Evolutionary conservation across 2,113 vertebrate genomes (phyloP), one percentile per base, ranked within the genome.

Genomic region (Pollachius pollachius): DNA sequence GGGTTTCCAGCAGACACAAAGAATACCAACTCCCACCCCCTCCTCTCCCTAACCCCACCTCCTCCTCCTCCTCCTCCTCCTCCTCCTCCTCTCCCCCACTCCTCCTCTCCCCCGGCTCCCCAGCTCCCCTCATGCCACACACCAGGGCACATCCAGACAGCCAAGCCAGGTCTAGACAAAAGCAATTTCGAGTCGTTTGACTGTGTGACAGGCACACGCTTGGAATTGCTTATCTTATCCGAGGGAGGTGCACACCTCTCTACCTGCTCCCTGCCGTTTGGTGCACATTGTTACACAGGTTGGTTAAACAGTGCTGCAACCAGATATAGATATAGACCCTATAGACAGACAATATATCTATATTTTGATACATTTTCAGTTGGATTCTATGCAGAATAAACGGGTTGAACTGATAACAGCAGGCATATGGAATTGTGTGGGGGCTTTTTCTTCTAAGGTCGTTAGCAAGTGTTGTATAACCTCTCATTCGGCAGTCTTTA

Each of bases 141-240:
- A 88, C 85, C 84, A 84, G 87, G 85, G 86, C 85, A 88, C 85
- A 84, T 82, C 83, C 64, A 86, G 89, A 90, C 87, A 86, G 83
- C 79, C 67, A 75, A 74, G 85, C 81, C 73, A 69, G 64, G 82
- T 87, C 85, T 86, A 89, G 87, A 86, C 88, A 84, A 83, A 88
- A 89, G 85, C 85, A 83, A 89, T 89, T 89, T 87, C 84, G 85
- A 84, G 80, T 81, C 73, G 85, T 88, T 87, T 87, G 79, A 78
- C 76, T 75, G 79, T 80, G 80, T 84, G 85, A 78, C 34, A 52
- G 72, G 68, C 75, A 83, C 72, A 76, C 63, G 65, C 62, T 68
- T 75, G 78, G 72, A 70, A 66, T 63, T 30, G 41, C 16, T 72
- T 71, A 25, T 70, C 69, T 72, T 73, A 11, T 65, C 64, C 57